Base-by-base conservation (phyloP, 2,797 vertebrate species). In the Gymnothorax javanicus region DNA sequence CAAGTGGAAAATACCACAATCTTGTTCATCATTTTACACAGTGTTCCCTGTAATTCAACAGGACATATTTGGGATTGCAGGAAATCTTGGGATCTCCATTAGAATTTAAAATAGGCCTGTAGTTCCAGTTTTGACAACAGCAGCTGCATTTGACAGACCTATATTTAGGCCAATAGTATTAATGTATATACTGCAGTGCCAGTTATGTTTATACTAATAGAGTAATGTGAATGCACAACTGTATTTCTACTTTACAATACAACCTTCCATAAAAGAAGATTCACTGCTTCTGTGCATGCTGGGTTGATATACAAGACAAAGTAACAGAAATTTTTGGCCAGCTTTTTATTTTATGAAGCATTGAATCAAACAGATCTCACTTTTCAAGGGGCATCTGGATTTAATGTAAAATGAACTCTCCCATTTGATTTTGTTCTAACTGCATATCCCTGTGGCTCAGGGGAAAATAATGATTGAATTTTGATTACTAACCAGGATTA, bases 361-460 rank as follows among this genome's bases (percentile, higher is more conserved):
- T 23, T 79, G 75, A 79, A 52, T 79, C 50, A 52, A 54, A 79
- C 54, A 7, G 20, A 79, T 79, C 50, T 79, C 43, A 79, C 4
- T 79, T 79, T 54, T n/a, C 43, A 54, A 54, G 43, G 52, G 15
- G 17, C 15, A n/a, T 54, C 50, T 79, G 75, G 50, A 15, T 79
- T 79, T 54, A 54, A 79, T 75, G 27, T 75, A 75, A 54, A 54
- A 79, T 79, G 75, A 79, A 23, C 43, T 54, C 17, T 54, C 75
- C 20, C 3, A 50, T 79, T 79, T 79, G 75, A 79, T 79, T 52
- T 20, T 54, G 20, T 43, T 23, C 75, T 79, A 79, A 79, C 15
- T 23, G 5, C 43, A 54, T 52, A 33, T 54, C 43, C 12, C 20
- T 23, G 75, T 79, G 75, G 50, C 75, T 54, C 50, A 2, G 50